Conservation (phyloP, 2,888 invertebrate genomes). For the Ectemnius continuus region DNA sequence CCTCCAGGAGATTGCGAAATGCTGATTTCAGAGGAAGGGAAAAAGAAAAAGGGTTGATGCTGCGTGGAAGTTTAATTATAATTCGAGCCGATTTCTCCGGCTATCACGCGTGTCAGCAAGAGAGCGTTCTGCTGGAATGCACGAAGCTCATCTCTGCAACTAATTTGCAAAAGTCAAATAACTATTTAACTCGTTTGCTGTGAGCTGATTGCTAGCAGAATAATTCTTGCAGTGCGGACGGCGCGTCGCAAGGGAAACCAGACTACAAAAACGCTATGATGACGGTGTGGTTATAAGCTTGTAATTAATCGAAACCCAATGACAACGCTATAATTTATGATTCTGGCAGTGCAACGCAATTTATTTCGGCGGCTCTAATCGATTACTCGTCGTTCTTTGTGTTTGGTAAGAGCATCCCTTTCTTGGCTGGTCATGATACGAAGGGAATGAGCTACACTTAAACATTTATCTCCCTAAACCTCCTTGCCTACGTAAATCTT, state of each 20-base stretch:
- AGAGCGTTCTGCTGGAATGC: not conserved
- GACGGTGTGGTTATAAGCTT: conserved; percentile 1
- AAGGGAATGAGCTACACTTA: no score
- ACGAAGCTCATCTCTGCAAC: not conserved
- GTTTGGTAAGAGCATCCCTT: not conserved
- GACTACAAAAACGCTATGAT: not conserved
- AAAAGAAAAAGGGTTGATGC: not conserved
- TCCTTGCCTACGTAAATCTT: no score
- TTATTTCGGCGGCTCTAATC: conserved; percentile 1
- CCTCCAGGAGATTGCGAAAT: not conserved
- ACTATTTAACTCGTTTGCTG: not conserved
- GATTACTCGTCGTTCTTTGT: not conserved
- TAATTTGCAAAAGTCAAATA: not conserved
- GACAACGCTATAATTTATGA: conserved; percentile 39
- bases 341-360: conserved; percentile 16
- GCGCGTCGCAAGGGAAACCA: not conserved
- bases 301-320: conserved; percentile 45
- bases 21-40: conserved; percentile 5
- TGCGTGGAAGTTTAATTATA: not conserved
- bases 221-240: not conserved
- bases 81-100: not conserved
- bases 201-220: not conserved
- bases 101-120: not conserved
- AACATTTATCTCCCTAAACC: no score
- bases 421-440: not conserved